Percentiles rank a stretch among this genome's conserved stretches.
Evolutionary conservation across 2,888 invertebrate genomes (phyloP).

Genomic region (Teleogryllus oceanicus): DNA sequence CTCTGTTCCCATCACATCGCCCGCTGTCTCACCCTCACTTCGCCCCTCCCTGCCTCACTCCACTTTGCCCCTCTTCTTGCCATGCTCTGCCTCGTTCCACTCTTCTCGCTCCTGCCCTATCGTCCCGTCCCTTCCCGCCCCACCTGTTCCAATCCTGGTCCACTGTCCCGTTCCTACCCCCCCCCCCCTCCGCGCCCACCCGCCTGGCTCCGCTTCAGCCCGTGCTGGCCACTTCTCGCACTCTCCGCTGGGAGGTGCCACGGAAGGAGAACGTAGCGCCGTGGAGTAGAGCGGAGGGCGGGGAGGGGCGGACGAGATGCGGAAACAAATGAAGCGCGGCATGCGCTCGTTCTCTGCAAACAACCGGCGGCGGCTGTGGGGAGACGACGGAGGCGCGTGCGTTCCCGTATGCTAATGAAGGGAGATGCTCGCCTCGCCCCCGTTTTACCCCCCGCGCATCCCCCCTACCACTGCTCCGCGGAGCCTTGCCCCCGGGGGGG

Average conservation of each 20-base stretch:
- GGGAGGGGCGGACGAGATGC: background rate
- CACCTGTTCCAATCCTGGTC: too few species aligned
- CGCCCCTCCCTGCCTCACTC: too few species aligned
- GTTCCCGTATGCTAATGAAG: constrained; percentile 18
- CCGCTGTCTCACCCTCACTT: too few species aligned
- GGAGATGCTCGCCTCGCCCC: background rate
- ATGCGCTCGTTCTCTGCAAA: background rate
- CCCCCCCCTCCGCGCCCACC: too few species aligned
- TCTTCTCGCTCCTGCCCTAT: too few species aligned
- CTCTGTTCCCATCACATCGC: too few species aligned
- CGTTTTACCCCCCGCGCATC: background rate
- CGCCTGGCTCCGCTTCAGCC: too few species aligned
- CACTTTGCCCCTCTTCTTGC: too few species aligned
- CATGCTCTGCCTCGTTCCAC: too few species aligned
- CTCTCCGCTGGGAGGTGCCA: background rate
- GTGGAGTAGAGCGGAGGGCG: background rate
- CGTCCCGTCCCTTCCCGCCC: too few species aligned
- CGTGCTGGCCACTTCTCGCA: too few species aligned
- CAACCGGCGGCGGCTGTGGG: background rate
- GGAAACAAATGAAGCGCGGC: background rate
- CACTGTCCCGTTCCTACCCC: too few species aligned
- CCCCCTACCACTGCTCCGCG: background rate
- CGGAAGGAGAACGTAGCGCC: background rate
- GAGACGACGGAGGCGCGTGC: background rate
- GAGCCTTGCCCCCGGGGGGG: background rate